These are phyloP conservation scores for Parauchenoglanis ngamensis DNA, from an alignment of 2,797 vertebrate species.

Conservation along the genomic window DNA sequence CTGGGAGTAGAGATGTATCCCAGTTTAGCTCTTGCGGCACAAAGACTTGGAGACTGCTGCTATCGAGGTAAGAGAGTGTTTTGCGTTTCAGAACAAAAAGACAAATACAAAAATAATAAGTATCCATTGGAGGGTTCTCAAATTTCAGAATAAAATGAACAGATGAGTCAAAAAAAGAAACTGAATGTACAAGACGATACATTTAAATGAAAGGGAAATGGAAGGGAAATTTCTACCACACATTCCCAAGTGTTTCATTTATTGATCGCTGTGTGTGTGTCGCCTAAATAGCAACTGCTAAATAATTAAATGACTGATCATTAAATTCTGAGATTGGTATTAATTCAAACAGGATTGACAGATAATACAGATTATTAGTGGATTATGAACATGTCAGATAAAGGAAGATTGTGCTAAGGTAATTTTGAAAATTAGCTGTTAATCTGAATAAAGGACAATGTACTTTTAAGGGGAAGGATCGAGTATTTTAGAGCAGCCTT, in stretches of 20 bases:
- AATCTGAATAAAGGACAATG: background rate
- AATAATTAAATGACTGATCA: background rate
- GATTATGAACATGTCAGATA: background rate
- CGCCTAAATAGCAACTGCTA: background rate
- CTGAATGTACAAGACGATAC: background rate
- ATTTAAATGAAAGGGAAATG: background rate
- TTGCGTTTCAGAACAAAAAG: background rate
- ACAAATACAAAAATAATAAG: background rate
- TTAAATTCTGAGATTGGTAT: background rate
- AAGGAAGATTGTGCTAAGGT: background rate
- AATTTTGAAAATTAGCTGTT: background rate
- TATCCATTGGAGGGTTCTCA: background rate
- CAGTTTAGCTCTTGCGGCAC: constrained; percentile 70
- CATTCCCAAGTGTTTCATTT: background rate
- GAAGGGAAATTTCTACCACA: background rate
- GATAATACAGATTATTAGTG: too few relatives aligned
- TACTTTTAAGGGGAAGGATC: background rate
- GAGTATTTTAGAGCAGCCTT: background rate
- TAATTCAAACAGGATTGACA: background rate
- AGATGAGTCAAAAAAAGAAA: background rate
- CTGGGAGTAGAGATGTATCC: constrained; percentile 76
- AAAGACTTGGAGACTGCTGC: constrained; percentile 74
- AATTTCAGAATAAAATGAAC: background rate
- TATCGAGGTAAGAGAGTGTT: constrained; percentile 71
- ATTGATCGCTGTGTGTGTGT: background rate